A percentile compares a stretch with the other conserved stretches of the same genome.
phyloP scores from a whole-genome alignment of 2,888 invertebrate species.

The Megamerina dolium region DNA sequence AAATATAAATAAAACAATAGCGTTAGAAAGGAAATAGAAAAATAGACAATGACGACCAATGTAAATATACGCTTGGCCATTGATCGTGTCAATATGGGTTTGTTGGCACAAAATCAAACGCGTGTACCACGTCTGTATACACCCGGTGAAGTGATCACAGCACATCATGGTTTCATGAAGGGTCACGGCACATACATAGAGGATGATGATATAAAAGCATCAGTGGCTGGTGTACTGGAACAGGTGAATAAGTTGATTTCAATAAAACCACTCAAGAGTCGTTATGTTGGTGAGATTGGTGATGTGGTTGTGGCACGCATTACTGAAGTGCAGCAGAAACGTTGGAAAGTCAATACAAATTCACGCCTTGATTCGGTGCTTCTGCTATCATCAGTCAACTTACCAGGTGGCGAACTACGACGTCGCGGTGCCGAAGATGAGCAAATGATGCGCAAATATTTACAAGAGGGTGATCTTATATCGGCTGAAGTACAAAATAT shows the following conservation, averaged over 20 bases:
- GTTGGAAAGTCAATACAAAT: constrained; percentile 95
- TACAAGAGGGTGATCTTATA: constrained; percentile 92
- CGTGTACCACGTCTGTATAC: constrained; percentile 66
- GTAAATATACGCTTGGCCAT: constrained; percentile 61
- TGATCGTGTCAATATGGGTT: constrained; percentile 57
- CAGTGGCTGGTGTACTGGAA: constrained; percentile 90
- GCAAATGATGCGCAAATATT: constrained; percentile 91
- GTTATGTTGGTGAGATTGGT: constrained; percentile 90
- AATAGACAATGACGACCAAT: too few species aligned
- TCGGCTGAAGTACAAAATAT: constrained; percentile 96
- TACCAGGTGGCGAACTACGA: constrained; percentile 95
- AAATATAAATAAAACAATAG: too few species aligned
- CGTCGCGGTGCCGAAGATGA: constrained; percentile 93
- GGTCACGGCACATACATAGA: constrained; percentile 95
- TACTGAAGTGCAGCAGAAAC: constrained; percentile 85
- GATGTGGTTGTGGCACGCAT: constrained; percentile 95
- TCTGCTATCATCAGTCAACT: constrained; percentile 85
- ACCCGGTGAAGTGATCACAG: constrained; percentile 82
- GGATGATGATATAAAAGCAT: constrained; percentile 76
- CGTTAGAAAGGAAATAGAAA: too few species aligned
- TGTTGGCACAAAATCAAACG: constrained; percentile 48
- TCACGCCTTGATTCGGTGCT: constrained; percentile 82
- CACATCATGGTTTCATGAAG: constrained; percentile 60
- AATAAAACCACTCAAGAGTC: constrained; percentile 82
- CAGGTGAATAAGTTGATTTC: constrained; percentile 93